These are phyloP conservation scores for Penaeus chinensis DNA, from an alignment of 1,140 invertebrate species.

Conservation along the genomic window DNA sequence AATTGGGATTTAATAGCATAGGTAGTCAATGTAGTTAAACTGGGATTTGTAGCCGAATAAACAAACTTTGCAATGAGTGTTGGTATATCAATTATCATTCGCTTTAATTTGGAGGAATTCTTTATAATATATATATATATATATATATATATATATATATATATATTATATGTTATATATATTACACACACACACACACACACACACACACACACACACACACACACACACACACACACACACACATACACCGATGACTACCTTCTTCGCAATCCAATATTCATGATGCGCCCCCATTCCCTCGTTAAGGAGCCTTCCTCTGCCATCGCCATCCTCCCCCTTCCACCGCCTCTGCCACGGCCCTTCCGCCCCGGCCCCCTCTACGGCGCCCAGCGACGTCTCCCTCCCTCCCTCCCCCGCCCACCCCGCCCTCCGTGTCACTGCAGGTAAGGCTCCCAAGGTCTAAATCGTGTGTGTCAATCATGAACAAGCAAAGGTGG, in stretches of 20 bases:
- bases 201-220: neutral
- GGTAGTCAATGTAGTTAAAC: too few species aligned
- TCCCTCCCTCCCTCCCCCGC: slow-evolving; percentile 1
- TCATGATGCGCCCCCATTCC: neutral
- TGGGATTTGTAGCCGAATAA: too few species aligned
- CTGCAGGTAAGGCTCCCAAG: slow-evolving; percentile 54
- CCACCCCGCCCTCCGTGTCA: slow-evolving; percentile 39
- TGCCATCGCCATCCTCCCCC: neutral
- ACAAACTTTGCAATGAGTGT: too few species aligned
- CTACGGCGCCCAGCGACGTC: too few species aligned
- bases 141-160: too few species aligned
- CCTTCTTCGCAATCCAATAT: neutral
- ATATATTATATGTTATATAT: neutral
- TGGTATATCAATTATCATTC: too few species aligned
- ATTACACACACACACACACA: neutral
- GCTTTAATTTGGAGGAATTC: too few species aligned
- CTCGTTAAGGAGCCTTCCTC: neutral
- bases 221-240: neutral
- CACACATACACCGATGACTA: neutral
- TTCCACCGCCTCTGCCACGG: too few species aligned
- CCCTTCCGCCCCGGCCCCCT: neutral
- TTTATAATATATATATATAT: too few species aligned
- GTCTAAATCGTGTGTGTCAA: slow-evolving; percentile 58
- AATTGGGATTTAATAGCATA: too few species aligned
- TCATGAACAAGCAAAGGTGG: slow-evolving; percentile 60